Conservation (phyloP, 2,113 vertebrate species). For the Camelus bactrianus region DNA sequence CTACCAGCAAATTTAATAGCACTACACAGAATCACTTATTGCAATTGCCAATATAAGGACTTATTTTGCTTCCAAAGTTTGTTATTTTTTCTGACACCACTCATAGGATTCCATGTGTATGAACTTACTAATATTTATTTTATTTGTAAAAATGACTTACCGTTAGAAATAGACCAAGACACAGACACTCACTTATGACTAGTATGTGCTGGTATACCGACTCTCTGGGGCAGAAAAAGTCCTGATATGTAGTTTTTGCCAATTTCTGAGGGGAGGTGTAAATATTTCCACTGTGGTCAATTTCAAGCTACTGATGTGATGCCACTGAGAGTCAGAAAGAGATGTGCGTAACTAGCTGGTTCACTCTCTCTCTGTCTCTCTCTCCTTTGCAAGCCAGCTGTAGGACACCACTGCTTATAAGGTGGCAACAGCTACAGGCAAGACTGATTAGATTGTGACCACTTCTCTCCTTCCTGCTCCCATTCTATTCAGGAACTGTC, state of each 20-base stretch:
- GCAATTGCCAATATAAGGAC: neutral
- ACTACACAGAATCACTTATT: neutral
- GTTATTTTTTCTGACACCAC: neutral
- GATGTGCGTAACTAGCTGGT: neutral
- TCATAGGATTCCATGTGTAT: neutral
- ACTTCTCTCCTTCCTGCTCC: neutral
- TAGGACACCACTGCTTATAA: neutral
- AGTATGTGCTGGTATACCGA: neutral
- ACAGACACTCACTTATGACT: neutral
- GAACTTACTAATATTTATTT: conserved; percentile 37
- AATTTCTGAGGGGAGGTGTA: neutral
- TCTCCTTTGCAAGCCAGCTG: rapidly evolving
- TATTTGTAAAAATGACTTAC: conserved; percentile 6
- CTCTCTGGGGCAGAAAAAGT: neutral
- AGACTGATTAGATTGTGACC: neutral
- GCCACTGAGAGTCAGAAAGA: neutral
- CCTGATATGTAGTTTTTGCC: neutral
- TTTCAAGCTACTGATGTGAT: neutral
- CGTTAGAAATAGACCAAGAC: neutral
- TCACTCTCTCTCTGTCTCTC: neutral
- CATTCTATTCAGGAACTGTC: neutral
- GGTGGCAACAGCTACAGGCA: neutral
- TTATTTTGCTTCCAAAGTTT: conserved; percentile 20
- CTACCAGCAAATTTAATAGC: neutral
- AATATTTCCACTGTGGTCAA: neutral